These are phyloP conservation scores for Cephus nigrinus DNA, from an alignment of 2,888 invertebrate species.

Conservation along the genomic window DNA sequence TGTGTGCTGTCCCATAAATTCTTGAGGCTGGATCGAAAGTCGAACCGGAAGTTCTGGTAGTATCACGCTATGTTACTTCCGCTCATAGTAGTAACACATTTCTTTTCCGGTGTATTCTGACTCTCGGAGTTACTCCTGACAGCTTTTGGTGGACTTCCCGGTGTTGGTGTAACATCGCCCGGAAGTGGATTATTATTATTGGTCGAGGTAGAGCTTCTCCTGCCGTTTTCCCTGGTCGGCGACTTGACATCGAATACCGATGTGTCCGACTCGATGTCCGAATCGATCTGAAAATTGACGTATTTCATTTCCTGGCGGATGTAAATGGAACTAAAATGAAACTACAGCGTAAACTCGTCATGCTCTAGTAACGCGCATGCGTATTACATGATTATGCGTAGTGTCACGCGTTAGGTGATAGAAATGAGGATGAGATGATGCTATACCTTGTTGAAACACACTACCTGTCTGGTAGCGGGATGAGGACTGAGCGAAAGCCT, in stretches of 20 bases:
- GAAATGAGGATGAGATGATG: constrained; percentile 37
- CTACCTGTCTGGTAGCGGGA: constrained; percentile 69
- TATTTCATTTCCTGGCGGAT: not conserved
- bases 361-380: too few relatives aligned
- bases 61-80: constrained; percentile 72
- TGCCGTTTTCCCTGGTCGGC: constrained; percentile 66
- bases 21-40: constrained; percentile 58
- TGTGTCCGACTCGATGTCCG: constrained; percentile 73
- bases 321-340: not conserved
- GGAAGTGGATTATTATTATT: constrained; percentile 69
- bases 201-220: constrained; percentile 67
- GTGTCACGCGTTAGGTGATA: constrained; percentile 10
- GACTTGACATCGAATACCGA: constrained; percentile 73
- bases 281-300: constrained; percentile 68
- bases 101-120: constrained; percentile 69
- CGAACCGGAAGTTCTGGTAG: constrained; percentile 61
- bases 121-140: constrained; percentile 70
- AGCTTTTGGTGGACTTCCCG: constrained; percentile 62
- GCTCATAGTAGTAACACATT: constrained; percentile 71
- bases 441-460: constrained; percentile 63
- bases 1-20: constrained; percentile 59
- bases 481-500: constrained; percentile 68
- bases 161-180: constrained; percentile 61
- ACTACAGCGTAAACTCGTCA: too few relatives aligned
- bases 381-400: too few relatives aligned